phyloP scores from a whole-genome alignment of 1,140 invertebrate species.

The Amphibalanus amphitrite region DNA sequence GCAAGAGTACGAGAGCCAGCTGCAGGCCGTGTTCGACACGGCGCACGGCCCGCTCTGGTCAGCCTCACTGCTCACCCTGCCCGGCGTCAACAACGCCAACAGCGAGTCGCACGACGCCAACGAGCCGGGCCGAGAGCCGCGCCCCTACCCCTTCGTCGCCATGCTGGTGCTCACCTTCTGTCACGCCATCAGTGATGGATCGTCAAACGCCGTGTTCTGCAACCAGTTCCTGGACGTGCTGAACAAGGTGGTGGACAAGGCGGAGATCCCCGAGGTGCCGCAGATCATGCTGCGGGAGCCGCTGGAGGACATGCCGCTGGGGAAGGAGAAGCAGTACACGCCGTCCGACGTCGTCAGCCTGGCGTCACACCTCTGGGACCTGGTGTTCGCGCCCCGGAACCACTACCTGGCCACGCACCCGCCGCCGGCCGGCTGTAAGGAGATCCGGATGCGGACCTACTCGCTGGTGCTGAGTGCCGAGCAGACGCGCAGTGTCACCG shows the following conservation, averaged over 20 bases:
- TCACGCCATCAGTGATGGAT: conserved; percentile 1
- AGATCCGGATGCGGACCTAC: conserved; percentile 3
- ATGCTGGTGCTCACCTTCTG: conserved; percentile 4
- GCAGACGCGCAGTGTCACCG: neutral
- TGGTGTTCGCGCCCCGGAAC: neutral
- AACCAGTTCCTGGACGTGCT: neutral
- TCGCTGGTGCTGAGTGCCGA: neutral
- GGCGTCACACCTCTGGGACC: neutral
- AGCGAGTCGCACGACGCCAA: neutral
- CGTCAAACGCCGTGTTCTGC: conserved; percentile 2
- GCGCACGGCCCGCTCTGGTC: neutral
- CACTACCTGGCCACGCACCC: neutral
- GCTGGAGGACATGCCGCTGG: neutral
- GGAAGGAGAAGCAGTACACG: neutral
- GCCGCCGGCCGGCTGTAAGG: neutral
- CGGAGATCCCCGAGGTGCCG: neutral
- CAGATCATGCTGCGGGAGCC: neutral
- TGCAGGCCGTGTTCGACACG: conserved; percentile 5
- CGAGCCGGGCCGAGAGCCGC: neutral
- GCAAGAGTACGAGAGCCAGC: neutral
- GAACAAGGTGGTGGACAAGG: neutral
- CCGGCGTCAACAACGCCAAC: neutral
- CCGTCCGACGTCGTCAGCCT: neutral
- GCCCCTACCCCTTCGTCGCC: neutral
- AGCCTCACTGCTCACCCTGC: neutral